These are phyloP conservation scores for Laticauda laticaudata DNA, from an alignment of 2,113 vertebrate species.

Conservation along the genomic window DNA sequence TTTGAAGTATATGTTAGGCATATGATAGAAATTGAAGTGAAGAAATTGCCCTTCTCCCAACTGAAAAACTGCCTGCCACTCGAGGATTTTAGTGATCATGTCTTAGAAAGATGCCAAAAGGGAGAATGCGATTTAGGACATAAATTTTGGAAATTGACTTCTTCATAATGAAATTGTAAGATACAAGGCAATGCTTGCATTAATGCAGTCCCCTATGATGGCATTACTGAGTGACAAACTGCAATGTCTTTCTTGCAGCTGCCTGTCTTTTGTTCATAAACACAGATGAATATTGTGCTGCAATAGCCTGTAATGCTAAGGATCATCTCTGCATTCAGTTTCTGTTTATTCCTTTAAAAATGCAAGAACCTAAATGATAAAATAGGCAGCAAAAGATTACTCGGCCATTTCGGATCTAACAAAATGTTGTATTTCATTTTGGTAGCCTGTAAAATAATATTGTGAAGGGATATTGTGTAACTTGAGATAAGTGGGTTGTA, in stretches of 20 bases:
- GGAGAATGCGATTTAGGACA: slow-evolving; percentile 22
- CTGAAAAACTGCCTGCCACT: slow-evolving; percentile 4
- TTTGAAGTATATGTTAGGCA: slow-evolving; percentile 40
- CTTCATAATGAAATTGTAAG: background rate
- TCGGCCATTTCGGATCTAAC: background rate
- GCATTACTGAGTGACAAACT: background rate
- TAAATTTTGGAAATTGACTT: slow-evolving; percentile 37
- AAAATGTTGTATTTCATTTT: slow-evolving; percentile 6
- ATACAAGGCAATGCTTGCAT: background rate
- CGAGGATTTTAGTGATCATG: background rate
- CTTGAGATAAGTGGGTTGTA: accelerated
- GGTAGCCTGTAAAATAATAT: background rate
- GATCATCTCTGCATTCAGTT: background rate
- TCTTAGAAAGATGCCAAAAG: slow-evolving; percentile 30
- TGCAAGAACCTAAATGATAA: background rate
- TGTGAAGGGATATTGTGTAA: background rate
- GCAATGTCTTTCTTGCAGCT: slow-evolving; percentile 23
- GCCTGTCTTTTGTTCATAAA: slow-evolving; percentile 1
- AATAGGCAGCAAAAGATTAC: background rate
- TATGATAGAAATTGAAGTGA: slow-evolving; percentile 18
- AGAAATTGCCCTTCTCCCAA: background rate
- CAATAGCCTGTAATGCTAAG: background rate
- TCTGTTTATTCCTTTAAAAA: background rate
- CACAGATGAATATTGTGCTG: background rate
- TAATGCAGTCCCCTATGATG: background rate